Conservation (phyloP, 1,140 invertebrate genomes). For the Drosophila biarmipes region DNA sequence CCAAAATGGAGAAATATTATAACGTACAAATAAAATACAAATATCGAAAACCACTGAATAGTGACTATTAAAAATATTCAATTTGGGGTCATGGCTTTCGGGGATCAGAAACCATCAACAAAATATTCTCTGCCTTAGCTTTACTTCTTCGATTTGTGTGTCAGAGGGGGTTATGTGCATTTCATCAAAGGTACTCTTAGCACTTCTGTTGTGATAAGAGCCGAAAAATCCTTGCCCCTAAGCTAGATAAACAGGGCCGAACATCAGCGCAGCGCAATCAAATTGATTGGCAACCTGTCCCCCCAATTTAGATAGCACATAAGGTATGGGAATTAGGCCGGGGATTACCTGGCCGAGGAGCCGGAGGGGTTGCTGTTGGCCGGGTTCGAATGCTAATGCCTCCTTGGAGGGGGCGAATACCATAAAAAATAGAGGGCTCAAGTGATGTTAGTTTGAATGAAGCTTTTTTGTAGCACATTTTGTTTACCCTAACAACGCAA, state of each 20-base stretch:
- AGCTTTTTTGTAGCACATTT: background rate
- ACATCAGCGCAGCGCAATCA: conserved; percentile 55
- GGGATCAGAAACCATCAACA: background rate
- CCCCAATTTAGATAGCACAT: conserved; percentile 59
- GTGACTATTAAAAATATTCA: background rate
- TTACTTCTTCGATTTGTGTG: background rate
- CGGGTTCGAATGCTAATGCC: conserved; percentile 20
- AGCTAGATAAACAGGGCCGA: conserved; percentile 31
- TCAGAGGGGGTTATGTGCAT: conserved; percentile 4
- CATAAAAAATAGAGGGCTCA: conserved; percentile 12
- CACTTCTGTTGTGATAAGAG: conserved; percentile 33
- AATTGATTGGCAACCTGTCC: conserved; percentile 77
- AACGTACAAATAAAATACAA: too few relatives aligned
- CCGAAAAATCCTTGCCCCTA: conserved; percentile 24
- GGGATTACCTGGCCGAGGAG: conserved; percentile 34
- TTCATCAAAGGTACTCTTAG: conserved; percentile 19
- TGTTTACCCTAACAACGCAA: background rate
- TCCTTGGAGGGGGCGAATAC: background rate
- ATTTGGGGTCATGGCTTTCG: conserved; percentile 2
- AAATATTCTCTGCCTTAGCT: background rate
- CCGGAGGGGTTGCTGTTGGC: background rate
- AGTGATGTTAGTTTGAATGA: conserved; percentile 11
- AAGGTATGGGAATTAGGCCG: conserved; percentile 55
- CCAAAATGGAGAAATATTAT: too few relatives aligned
- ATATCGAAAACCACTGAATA: background rate